phyloP scores from a whole-genome alignment of 2,113 vertebrate species.

The Platysteira castanea region DNA sequence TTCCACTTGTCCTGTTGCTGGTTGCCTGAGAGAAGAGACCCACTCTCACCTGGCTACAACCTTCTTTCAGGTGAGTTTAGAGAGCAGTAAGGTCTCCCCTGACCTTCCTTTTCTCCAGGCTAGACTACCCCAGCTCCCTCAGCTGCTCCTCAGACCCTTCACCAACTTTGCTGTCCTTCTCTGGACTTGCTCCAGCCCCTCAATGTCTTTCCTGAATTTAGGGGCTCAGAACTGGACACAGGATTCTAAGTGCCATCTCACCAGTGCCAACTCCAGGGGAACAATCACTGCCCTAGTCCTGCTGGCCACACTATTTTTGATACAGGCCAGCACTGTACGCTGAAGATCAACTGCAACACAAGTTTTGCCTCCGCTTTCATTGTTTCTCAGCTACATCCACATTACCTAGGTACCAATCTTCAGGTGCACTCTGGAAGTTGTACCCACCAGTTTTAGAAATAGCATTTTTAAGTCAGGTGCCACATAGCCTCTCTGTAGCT shows the following conservation, averaged over 20 bases:
- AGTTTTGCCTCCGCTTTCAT: background rate
- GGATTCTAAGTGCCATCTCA: background rate
- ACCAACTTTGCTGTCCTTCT: accelerated
- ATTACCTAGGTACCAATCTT: background rate
- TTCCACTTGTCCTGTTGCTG: background rate
- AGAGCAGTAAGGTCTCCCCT: background rate
- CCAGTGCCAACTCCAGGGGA: background rate
- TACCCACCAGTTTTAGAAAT: background rate
- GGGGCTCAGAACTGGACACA: background rate
- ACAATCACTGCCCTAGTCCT: background rate
- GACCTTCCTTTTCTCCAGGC: background rate
- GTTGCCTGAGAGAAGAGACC: background rate
- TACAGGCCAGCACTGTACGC: background rate
- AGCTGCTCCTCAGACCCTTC: background rate
- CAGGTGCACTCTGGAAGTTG: background rate
- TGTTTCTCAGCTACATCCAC: background rate
- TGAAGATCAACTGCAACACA: background rate
- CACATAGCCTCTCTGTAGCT: background rate
- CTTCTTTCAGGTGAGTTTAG: background rate
- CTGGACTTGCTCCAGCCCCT: background rate
- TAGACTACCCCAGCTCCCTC: background rate
- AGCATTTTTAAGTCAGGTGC: background rate
- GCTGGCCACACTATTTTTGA: background rate
- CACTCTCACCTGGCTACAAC: background rate
- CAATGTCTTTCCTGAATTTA: background rate